Evolutionary conservation across 2,797 vertebrate genomes (phyloP).

Genomic region (Cetoscarus ocellatus): DNA sequence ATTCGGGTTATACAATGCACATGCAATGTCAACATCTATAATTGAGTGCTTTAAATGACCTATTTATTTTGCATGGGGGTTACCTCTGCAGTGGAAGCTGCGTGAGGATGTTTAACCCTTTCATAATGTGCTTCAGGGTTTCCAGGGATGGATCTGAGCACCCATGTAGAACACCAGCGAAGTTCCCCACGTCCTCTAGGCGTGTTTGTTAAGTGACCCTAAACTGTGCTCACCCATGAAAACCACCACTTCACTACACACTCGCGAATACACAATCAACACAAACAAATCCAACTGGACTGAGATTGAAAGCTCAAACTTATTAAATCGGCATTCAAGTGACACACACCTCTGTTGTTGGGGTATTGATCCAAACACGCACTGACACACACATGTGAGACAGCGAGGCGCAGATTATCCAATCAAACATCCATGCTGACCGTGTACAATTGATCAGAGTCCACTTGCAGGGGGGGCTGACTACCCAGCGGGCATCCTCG

Average conservation of each 20-base stretch:
- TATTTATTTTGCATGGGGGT: slow-evolving; percentile 34
- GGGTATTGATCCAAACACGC: slow-evolving; percentile 48
- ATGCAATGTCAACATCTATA: slow-evolving; percentile 69
- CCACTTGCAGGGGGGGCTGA: slow-evolving; percentile 45
- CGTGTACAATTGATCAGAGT: slow-evolving; percentile 69
- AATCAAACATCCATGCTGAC: slow-evolving; percentile 61
- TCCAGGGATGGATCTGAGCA: background rate
- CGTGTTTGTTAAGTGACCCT: slow-evolving; percentile 36
- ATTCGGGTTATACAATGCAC: slow-evolving; percentile 50
- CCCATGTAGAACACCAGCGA: slow-evolving; percentile 5
- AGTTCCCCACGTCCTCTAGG: background rate
- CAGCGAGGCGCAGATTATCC: slow-evolving; percentile 67
- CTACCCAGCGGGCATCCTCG: slow-evolving; percentile 47
- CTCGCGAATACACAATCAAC: background rate
- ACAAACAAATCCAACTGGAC: slow-evolving; percentile 10
- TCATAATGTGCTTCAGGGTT: background rate
- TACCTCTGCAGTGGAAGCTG: slow-evolving; percentile 21
- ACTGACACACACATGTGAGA: slow-evolving; percentile 30
- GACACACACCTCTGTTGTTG: slow-evolving; percentile 25
- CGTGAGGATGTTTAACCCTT: slow-evolving; percentile 33
- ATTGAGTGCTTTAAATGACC: slow-evolving; percentile 62
- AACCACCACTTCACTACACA: too few species aligned
- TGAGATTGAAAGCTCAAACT: slow-evolving; percentile 19
- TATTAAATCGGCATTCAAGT: slow-evolving; percentile 31
- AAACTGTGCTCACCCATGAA: background rate